phyloP scores from a whole-genome alignment of 23 tunicate species.

The Ascidia mentula region DNA sequence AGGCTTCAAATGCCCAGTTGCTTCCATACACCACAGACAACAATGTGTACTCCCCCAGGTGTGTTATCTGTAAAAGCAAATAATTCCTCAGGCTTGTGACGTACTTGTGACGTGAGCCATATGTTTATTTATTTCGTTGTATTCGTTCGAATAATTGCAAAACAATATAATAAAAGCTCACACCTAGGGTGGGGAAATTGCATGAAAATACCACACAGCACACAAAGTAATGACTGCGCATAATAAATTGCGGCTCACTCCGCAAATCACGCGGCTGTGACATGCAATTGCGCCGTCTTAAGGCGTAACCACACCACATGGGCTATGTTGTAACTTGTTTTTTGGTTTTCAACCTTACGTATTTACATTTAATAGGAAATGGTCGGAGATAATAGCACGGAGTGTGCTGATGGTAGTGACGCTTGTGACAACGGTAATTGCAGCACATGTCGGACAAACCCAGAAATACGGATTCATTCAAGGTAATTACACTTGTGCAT shows the following conservation, averaged over 20 bases:
- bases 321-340: not conserved
- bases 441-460: conserved; percentile 15
- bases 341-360: not conserved
- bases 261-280: too few species aligned
- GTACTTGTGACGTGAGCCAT: not conserved
- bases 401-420: conserved; percentile 52
- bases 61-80: too few species aligned
- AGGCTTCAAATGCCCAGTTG: conserved; percentile 72
- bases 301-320: too few species aligned
- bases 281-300: too few species aligned
- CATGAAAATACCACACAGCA: too few species aligned
- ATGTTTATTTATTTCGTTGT: not conserved
- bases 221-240: too few species aligned
- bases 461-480: conserved; percentile 1
- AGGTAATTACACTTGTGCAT: too few species aligned
- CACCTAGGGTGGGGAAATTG: too few species aligned
- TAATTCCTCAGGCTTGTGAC: not conserved
- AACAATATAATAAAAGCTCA: too few species aligned
- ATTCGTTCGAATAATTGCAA: too few species aligned
- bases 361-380: conserved; percentile 4
- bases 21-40: conserved; percentile 12
- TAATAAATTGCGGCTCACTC: too few species aligned
- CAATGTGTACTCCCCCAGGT: conserved; percentile 79
- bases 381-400: conserved; percentile 17
- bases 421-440: conserved; percentile 26